These are phyloP conservation scores for Antennarius striatus DNA, from an alignment of 2,113 vertebrate genomes.

Conservation along the genomic window DNA sequence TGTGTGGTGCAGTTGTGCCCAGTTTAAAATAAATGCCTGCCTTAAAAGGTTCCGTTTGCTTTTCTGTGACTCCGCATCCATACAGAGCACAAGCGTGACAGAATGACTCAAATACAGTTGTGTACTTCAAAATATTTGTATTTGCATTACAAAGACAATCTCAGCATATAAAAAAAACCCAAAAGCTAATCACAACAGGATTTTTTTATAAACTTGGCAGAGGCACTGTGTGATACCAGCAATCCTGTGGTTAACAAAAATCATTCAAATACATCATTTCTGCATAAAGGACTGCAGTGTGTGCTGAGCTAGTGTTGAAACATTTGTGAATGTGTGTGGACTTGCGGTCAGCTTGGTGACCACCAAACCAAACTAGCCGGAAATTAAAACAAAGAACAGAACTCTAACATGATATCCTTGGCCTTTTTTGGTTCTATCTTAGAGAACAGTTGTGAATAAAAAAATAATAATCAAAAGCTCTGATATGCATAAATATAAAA, in stretches of 20 bases:
- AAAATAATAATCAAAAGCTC: slow-evolving; percentile 44
- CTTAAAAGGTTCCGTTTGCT: slow-evolving; percentile 79
- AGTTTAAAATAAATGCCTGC: slow-evolving; percentile 89
- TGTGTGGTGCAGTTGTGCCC: slow-evolving; percentile 79
- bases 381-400: too few relatives aligned
- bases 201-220: slow-evolving; percentile 3
- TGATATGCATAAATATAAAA: slow-evolving; percentile 28
- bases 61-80: slow-evolving; percentile 1
- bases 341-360: neutral
- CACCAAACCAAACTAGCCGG: neutral
- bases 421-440: neutral
- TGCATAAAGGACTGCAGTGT: neutral
- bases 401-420: too few relatives aligned
- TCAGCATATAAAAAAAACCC: slow-evolving; percentile 27
- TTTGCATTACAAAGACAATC: slow-evolving; percentile 53
- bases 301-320: neutral
- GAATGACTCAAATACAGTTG: slow-evolving; percentile 12
- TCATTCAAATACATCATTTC: too few relatives aligned
- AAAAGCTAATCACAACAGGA: neutral
- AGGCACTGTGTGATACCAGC: slow-evolving; percentile 58
- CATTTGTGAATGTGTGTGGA: neutral
- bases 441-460: slow-evolving; percentile 10
- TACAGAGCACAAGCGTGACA: neutral
- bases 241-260: neutral
- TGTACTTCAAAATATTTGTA: slow-evolving; percentile 63